Evolutionary conservation across 2,888 invertebrate genomes (phyloP).

Genomic region (Stictocephala bisonia): DNA sequence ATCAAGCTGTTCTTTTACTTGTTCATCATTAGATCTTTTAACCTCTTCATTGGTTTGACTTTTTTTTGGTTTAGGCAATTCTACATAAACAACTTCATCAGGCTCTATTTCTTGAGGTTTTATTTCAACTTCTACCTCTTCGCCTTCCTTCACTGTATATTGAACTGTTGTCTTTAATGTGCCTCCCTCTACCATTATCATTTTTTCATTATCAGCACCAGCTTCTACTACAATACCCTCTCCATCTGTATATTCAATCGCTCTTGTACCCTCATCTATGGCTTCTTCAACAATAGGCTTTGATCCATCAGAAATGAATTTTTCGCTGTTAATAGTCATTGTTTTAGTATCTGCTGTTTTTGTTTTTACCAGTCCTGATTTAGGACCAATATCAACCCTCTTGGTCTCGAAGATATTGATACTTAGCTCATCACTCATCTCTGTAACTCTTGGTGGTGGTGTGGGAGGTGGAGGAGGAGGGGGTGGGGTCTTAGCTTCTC

Average conservation of each 20-base stretch:
- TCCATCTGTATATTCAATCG: background rate
- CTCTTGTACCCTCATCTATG: background rate
- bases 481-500: conserved; percentile 21
- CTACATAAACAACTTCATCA: conserved; percentile 18
- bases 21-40: background rate
- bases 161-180: conserved; percentile 7
- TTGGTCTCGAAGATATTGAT: conserved; percentile 47
- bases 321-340: conserved; percentile 32
- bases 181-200: conserved; percentile 22
- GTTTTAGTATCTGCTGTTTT: conserved; percentile 34
- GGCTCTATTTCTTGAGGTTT: conserved; percentile 36
- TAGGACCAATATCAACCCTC: conserved; percentile 41
- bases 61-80: conserved; percentile 14
- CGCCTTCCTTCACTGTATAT: conserved; percentile 25
- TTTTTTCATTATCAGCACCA: conserved; percentile 16
- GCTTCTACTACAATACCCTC: conserved; percentile 23
- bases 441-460: conserved; percentile 26
- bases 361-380: conserved; percentile 25
- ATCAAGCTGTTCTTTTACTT: background rate
- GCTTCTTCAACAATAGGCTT: conserved; percentile 8
- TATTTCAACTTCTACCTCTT: conserved; percentile 29
- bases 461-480: conserved; percentile 27
- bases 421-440: conserved; percentile 46
- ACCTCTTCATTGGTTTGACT: no score
- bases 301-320: conserved; percentile 11